These are phyloP conservation scores for Actinostola sp. DNA, from an alignment of 92 coral and sea anemone species.

Conservation along the genomic window DNA sequence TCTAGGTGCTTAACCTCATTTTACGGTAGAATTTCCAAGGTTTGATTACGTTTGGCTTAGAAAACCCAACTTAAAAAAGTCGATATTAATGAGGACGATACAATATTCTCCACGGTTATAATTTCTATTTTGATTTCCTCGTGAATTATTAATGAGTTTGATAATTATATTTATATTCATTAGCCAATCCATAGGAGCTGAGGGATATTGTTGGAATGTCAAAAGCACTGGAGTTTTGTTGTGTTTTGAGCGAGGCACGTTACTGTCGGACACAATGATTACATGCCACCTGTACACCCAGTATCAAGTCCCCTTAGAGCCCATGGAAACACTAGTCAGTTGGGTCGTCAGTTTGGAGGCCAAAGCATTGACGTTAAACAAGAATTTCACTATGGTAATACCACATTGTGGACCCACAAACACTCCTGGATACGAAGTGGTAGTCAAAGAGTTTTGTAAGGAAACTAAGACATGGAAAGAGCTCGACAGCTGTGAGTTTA, in stretches of 20 bases:
- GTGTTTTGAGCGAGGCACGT: background rate
- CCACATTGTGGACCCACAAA: conserved; percentile 11
- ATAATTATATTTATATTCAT: background rate
- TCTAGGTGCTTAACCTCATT: no score
- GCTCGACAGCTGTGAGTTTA: background rate
- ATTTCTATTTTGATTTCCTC: background rate
- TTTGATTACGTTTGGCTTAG: no score
- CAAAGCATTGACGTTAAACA: background rate
- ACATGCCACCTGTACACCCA: background rate
- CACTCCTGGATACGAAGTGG: conserved; percentile 12
- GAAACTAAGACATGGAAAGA: conserved; percentile 10
- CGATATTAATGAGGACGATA: no score
- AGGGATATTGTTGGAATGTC: background rate
- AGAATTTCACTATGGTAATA: conserved; percentile 1
- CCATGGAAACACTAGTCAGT: conserved; percentile 17
- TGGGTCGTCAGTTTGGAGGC: conserved; percentile 17
- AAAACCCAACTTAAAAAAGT: no score
- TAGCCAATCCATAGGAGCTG: background rate
- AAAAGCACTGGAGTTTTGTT: conserved; percentile 14
- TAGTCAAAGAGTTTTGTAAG: conserved; percentile 11
- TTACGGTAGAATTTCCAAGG: no score
- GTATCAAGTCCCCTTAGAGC: background rate
- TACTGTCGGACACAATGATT: conserved; percentile 2
- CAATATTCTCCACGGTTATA: no score
- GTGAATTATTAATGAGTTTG: background rate